Evolutionary conservation across 2,888 invertebrate species (phyloP), one percentile per base, ranked within the genome.

Genomic region (Lepidocyrtinus sp.): DNA sequence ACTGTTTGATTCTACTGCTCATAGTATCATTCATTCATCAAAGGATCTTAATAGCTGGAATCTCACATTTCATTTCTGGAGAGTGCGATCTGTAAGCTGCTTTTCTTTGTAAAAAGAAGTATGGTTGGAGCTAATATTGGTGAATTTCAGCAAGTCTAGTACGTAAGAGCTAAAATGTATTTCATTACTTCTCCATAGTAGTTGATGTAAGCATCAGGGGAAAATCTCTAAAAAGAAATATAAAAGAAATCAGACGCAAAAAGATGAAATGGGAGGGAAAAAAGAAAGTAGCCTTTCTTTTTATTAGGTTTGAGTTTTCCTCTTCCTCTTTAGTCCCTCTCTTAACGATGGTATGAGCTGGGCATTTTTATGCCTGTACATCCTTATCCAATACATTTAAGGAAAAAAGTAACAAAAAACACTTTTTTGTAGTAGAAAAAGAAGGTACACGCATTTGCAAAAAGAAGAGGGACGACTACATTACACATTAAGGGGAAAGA

Each of bases 291-390:
- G 62, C 72, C 73, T 68, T 73, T 50, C 22, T 73, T 75, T 79
- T 79, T 79, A 73, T 79, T 73, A 72, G 73, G 73, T 68, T 78
- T 72, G 67, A 71, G 72, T 73, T 79, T 73, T 73, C 55, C 24
- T 73, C 62, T 5, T 36, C 36, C 12, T 64, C 67, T 74, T 55
- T 25, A 67, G 61, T 64, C 65, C 65, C 72, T 62, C 46, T 36
- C 12, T 62, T 72, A 78, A 72, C 68, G 72, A 78, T 50, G 62
- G 50, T 72, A 78, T 72, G 77, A 77, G 71, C 71, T 77, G 55
- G 64, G 63, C 36, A 36, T 36, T 36, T 36, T 36, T 36, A 36
- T 36, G 36, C 36, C 36, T 12, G 12, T 36, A 36, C 12, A 36
- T 36, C 12, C 12, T 12, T 36, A n/a, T n/a, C n/a, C n/a, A n/a